Conservation (phyloP, 1,140 invertebrate genomes). For the Diachasma alloeum region DNA sequence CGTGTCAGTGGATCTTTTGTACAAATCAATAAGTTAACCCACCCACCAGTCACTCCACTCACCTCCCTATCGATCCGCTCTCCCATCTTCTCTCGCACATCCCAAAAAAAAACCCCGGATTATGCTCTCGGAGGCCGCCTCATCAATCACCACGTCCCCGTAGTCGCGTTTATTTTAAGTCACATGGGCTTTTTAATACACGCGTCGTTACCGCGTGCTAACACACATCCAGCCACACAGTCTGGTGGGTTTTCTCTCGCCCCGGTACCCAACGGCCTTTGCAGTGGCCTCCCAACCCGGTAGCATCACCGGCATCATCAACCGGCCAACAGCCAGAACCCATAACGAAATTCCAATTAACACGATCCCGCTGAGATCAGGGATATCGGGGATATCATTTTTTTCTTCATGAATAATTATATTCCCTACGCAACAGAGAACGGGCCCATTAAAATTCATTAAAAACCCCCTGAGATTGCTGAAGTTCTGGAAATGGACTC, state of each 20-base stretch:
- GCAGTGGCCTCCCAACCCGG: neutral
- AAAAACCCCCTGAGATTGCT: conserved; percentile 40
- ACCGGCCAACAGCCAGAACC: neutral
- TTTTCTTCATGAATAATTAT: neutral
- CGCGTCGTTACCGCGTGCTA: conserved; percentile 54
- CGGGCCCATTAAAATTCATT: conserved; percentile 49
- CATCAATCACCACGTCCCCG: conserved; percentile 52
- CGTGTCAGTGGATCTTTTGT: conserved; percentile 15
- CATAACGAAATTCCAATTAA: neutral
- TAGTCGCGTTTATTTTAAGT: conserved; percentile 57
- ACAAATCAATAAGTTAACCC: neutral
- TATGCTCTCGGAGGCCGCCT: conserved; percentile 27
- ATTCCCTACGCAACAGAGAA: neutral
- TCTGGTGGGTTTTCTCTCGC: neutral
- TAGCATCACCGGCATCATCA: neutral
- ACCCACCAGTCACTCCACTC: neutral
- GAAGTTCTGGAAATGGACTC: conserved; percentile 47
- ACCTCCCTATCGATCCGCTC: neutral
- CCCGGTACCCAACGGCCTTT: neutral
- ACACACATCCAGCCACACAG: conserved; percentile 6
- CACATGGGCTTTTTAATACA: conserved; percentile 55
- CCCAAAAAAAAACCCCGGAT: neutral
- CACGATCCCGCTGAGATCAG: neutral
- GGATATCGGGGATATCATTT: neutral
- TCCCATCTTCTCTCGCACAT: neutral